Conservation (phyloP, 2,888 invertebrate species). For the Phyto melanocephala region DNA sequence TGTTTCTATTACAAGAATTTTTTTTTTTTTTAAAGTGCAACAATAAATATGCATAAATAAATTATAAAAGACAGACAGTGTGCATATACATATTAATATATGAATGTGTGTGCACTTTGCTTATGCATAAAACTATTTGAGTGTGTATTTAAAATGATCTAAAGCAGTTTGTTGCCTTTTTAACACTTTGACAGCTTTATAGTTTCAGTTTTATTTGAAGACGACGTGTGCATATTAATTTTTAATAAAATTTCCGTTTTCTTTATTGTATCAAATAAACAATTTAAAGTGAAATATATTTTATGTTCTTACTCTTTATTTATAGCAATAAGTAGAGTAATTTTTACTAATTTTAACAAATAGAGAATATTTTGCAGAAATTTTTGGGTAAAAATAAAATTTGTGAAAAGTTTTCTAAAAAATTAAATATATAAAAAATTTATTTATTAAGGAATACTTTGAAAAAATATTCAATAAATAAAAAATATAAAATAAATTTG, state of each 20-base stretch:
- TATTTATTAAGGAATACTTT: too few relatives aligned
- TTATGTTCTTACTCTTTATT: too few relatives aligned
- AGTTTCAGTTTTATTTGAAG: background rate
- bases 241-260: slow-evolving; percentile 14
- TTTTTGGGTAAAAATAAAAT: too few relatives aligned
- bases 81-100: background rate
- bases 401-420: too few relatives aligned
- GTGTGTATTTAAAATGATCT: slow-evolving; percentile 21
- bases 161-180: slow-evolving; percentile 24
- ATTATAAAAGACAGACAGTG: background rate
- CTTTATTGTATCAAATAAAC: background rate
- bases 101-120: too few relatives aligned
- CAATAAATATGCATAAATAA: slow-evolving; percentile 7
- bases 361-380: too few relatives aligned
- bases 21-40: background rate
- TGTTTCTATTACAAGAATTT: background rate
- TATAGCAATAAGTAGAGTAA: too few relatives aligned
- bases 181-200: slow-evolving; percentile 41
- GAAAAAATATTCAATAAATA: too few relatives aligned
- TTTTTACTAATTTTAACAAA: too few relatives aligned
- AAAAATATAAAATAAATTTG: too few relatives aligned
- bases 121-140: too few relatives aligned
- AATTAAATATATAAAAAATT: too few relatives aligned
- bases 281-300: background rate
- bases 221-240: slow-evolving; percentile 15